Conservation (phyloP, 2,888 invertebrate genomes). For the Hesperia comma region DNA sequence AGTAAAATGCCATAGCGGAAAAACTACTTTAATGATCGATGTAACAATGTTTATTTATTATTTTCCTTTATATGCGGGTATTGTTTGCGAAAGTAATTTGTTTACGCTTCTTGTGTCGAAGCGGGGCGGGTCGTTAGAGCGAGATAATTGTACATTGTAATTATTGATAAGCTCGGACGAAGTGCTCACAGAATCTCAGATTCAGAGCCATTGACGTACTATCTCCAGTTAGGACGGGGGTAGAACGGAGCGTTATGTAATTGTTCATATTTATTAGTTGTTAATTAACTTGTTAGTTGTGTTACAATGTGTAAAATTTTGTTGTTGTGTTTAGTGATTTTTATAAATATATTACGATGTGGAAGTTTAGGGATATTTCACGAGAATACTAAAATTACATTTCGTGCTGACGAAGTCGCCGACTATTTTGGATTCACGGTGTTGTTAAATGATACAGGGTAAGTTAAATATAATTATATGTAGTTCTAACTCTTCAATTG, state of each 20-base stretch:
- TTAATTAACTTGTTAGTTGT: background rate
- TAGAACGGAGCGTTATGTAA: background rate
- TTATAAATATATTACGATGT: background rate
- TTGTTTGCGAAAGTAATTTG: no score
- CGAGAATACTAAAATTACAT: conserved; percentile 58
- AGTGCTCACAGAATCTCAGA: background rate
- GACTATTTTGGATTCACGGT: conserved; percentile 68
- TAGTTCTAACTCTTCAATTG: background rate
- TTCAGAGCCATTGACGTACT: background rate
- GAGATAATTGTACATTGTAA: no score
- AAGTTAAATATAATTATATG: conserved; percentile 43
- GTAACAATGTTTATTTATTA: no score
- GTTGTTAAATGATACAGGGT: conserved; percentile 57
- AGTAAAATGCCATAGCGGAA: no score
- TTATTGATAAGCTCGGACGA: no score
- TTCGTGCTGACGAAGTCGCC: conserved; percentile 50
- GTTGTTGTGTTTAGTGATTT: conserved; percentile 10
- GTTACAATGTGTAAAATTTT: conserved; percentile 14
- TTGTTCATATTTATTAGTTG: background rate
- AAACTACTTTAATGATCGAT: no score
- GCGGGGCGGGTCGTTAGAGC: no score
- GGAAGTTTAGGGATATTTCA: conserved; percentile 53
- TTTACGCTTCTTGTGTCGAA: no score
- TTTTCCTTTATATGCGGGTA: no score
- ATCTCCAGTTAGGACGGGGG: background rate